phyloP scores from a whole-genome alignment of 2,797 vertebrate genomes.

The Acropternis orthonyx region DNA sequence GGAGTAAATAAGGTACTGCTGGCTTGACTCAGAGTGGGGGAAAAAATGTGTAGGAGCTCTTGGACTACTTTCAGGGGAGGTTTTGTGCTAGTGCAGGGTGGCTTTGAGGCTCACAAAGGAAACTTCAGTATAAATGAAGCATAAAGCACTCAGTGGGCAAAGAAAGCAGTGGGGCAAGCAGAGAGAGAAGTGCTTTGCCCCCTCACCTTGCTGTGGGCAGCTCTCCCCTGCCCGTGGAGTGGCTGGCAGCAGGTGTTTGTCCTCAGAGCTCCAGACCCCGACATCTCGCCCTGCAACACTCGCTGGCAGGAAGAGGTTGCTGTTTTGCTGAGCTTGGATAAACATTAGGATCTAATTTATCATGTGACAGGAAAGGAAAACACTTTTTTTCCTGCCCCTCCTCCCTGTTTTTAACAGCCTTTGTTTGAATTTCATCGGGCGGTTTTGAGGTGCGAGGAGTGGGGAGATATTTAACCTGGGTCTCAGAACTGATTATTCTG shows the following conservation, averaged over 20 bases:
- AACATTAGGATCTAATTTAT: conserved; percentile 30
- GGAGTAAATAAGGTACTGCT: background rate
- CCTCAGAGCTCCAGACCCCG: background rate
- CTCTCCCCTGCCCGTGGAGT: fast-evolving
- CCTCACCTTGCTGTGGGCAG: background rate
- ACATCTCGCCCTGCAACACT: background rate
- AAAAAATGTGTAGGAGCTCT: background rate
- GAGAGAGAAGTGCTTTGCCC: background rate
- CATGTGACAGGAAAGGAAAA: conserved; percentile 37
- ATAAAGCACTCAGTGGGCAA: background rate
- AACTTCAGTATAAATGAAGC: background rate
- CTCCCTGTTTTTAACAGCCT: conserved; percentile 10
- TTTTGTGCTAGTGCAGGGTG: background rate
- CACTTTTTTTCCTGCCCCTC: fast-evolving
- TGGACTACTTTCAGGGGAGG: background rate
- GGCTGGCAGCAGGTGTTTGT: background rate
- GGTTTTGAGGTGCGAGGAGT: background rate
- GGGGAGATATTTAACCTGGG: background rate
- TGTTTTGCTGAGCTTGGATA: conserved; percentile 18
- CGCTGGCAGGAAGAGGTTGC: background rate
- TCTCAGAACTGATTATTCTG: background rate
- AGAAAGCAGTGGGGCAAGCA: background rate
- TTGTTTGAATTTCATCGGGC: conserved; percentile 27
- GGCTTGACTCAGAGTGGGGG: background rate
- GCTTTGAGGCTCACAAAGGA: background rate